These are phyloP conservation scores for Xanthostigma xanthostigma DNA, from an alignment of 2,888 invertebrate genomes.

Conservation along the genomic window DNA sequence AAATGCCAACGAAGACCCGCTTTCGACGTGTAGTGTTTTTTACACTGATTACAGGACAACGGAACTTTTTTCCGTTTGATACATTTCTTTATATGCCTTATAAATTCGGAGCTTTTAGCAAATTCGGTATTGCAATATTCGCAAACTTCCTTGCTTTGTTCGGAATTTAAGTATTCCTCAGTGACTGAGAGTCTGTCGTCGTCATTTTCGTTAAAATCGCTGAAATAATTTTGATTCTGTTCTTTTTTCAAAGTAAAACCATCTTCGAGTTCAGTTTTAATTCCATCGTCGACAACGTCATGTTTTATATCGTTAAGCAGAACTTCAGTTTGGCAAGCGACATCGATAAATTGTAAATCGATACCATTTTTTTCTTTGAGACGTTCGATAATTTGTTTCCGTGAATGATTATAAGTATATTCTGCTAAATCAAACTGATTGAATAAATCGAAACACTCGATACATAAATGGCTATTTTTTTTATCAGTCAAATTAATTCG, in stretches of 20 bases:
- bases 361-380: constrained; percentile 9
- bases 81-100: neutral
- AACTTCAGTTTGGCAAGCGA: constrained; percentile 13
- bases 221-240: neutral
- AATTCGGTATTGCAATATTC: too few relatives aligned
- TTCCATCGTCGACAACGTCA: constrained; percentile 3
- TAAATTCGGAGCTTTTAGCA: too few relatives aligned
- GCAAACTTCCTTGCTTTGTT: too few relatives aligned
- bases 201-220: constrained; percentile 5
- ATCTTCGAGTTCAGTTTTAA: constrained; percentile 8
- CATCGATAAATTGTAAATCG: constrained; percentile 9
- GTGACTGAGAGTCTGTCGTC: neutral
- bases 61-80: constrained; percentile 1
- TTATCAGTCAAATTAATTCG: neutral
- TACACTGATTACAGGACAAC: constrained; percentile 6
- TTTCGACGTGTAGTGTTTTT: constrained; percentile 10
- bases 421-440: constrained; percentile 14
- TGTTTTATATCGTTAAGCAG: constrained; percentile 2
- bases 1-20: constrained; percentile 9
- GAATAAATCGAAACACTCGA: constrained; percentile 13
- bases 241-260: constrained; percentile 1
- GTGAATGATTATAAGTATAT: constrained; percentile 10
- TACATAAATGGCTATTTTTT: constrained; percentile 10
- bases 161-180: too few relatives aligned
- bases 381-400: constrained; percentile 10